Evolutionary conservation across 2,888 invertebrate species (phyloP).

Genomic region (Lomographa bimaculata): DNA sequence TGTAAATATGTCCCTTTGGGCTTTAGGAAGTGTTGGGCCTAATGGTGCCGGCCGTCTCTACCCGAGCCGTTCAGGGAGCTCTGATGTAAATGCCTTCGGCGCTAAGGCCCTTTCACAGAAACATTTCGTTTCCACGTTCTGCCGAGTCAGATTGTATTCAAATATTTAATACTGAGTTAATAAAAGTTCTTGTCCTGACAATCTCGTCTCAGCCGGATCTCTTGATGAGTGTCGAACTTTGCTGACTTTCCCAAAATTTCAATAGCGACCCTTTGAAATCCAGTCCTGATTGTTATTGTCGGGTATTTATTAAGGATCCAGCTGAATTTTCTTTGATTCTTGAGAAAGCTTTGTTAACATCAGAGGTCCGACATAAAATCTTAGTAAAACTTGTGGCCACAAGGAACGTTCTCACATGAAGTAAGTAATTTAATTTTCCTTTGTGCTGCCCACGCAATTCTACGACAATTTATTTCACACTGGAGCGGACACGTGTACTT

Average conservation of each 20-base stretch:
- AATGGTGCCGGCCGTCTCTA: conserved; percentile 7
- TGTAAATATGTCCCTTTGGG: conserved; percentile 59
- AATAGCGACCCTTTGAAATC: no score
- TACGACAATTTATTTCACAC: conserved; percentile 24
- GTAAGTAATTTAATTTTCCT: conserved; percentile 23
- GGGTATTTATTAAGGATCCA: no score
- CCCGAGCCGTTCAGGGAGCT: conserved; percentile 5
- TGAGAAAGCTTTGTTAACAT: conserved; percentile 4
- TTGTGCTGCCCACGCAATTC: conserved; percentile 21
- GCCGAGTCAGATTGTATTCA: no score
- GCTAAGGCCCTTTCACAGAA: no score
- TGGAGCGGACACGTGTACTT: conserved; percentile 24
- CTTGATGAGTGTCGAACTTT: no score
- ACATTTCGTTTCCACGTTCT: no score
- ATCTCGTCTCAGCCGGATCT: no score
- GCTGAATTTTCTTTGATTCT: conserved; percentile 4
- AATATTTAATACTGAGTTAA: no score
- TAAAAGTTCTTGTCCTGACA: no score
- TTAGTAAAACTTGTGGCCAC: conserved; percentile 20
- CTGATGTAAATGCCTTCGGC: not conserved
- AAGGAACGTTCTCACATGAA: conserved; percentile 21
- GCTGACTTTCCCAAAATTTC: no score
- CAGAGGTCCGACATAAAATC: conserved; percentile 7
- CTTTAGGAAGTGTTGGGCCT: conserved; percentile 34
- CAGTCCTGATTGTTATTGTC: no score